Evolutionary conservation across 2,113 vertebrate species (phyloP).

Genomic region (Hemicordylus capensis): DNA sequence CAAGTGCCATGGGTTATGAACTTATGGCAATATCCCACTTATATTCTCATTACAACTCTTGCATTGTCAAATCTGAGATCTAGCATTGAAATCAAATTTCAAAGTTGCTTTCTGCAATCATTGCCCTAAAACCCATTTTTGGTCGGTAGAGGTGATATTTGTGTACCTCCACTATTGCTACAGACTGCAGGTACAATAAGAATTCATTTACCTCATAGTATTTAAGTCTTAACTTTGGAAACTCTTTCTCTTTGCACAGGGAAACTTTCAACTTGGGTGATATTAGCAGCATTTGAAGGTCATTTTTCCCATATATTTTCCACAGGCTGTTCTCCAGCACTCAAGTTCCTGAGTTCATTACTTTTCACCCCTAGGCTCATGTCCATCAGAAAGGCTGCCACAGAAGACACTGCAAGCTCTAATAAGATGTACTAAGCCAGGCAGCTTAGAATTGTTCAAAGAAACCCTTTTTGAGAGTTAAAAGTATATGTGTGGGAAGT

Average conservation of each 20-base stretch:
- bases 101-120: neutral
- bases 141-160: neutral
- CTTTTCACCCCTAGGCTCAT: neutral
- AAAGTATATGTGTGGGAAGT: neutral
- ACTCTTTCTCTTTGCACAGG: neutral
- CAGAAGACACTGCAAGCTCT: neutral
- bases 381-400: neutral
- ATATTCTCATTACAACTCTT: too few species aligned
- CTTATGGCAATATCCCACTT: too few species aligned
- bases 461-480: neutral
- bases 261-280: neutral
- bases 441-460: neutral
- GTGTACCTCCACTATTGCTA: neutral
- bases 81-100: neutral
- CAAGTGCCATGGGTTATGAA: too few species aligned
- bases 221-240: neutral
- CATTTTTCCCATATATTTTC: neutral
- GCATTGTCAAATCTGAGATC: neutral
- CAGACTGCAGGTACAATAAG: neutral
- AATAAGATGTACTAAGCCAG: neutral
- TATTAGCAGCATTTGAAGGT: accelerated
- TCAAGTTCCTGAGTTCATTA: neutral
- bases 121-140: neutral
- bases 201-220: accelerated
- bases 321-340: neutral